A percentile compares a stretch with the other conserved stretches of the same genome.
These are phyloP conservation scores for Solenodon paradoxus DNA, from an alignment of 2,113 vertebrate species.

Conservation along the genomic window DNA sequence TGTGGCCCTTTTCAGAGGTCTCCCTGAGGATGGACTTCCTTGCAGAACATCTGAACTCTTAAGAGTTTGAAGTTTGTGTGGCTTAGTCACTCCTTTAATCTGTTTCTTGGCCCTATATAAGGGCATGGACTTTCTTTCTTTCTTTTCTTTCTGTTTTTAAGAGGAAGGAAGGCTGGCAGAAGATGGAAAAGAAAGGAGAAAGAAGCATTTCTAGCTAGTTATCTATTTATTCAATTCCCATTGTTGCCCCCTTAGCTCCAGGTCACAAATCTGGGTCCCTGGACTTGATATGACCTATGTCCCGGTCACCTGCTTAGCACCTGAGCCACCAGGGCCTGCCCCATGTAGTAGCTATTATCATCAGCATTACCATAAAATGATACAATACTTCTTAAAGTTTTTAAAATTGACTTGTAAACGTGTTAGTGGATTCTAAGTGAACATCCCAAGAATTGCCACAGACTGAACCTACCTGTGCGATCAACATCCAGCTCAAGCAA, in stretches of 20 bases:
- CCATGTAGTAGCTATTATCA: background rate
- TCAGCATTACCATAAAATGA: background rate
- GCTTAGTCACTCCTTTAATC: background rate
- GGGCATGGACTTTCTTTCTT: too few relatives aligned
- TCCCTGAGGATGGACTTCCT: background rate
- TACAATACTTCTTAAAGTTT: background rate
- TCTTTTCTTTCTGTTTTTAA: too few relatives aligned
- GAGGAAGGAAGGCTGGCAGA: too few relatives aligned
- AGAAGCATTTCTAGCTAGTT: too few relatives aligned
- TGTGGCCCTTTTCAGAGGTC: background rate
- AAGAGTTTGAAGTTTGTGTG: background rate
- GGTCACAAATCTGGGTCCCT: too few relatives aligned
- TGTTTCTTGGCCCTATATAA: background rate
- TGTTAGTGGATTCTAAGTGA: background rate
- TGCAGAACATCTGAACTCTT: background rate
- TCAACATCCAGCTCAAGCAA: background rate
- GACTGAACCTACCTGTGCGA: background rate
- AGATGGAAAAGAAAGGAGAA: too few relatives aligned
- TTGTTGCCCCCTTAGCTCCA: too few relatives aligned
- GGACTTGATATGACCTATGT: too few relatives aligned
- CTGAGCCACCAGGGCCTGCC: too few relatives aligned
- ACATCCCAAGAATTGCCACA: background rate
- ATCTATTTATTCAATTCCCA: too few relatives aligned
- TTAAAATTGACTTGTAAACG: background rate
- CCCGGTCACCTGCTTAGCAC: too few relatives aligned